Conservation (phyloP, 2,797 vertebrate species). For the Hapalemur alaotrensis region DNA sequence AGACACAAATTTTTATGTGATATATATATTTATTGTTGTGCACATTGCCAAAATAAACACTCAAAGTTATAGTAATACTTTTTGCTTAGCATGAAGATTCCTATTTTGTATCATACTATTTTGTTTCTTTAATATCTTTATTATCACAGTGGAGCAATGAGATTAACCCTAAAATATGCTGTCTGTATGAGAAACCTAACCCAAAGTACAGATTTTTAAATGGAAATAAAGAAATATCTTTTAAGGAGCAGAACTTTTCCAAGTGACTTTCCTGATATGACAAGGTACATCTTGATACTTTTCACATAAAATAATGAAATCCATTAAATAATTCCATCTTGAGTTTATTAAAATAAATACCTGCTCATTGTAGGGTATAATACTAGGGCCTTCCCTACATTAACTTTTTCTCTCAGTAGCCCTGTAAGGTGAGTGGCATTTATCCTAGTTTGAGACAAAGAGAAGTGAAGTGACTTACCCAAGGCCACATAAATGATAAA, state of each 20-base stretch:
- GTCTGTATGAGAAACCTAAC: neutral
- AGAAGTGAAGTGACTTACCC: neutral
- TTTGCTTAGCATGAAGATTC: neutral
- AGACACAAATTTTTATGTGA: neutral
- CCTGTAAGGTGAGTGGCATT: neutral
- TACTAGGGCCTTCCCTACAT: neutral
- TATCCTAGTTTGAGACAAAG: neutral
- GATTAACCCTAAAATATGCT: neutral
- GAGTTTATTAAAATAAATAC: neutral
- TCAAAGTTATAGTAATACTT: neutral
- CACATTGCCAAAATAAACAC: neutral
- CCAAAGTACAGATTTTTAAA: neutral
- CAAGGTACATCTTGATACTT: neutral
- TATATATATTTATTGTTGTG: neutral
- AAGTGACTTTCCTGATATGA: neutral
- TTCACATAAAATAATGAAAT: slow-evolving; percentile 11
- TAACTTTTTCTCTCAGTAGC: neutral
- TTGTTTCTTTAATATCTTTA: neutral
- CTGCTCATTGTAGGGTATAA: neutral
- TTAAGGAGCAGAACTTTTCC: neutral
- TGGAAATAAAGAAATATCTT: neutral
- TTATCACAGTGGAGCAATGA: neutral
- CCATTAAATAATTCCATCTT: neutral
- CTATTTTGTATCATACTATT: neutral
- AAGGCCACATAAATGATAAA: neutral